Base-by-base conservation (phyloP, 2,797 vertebrate species). In the Platyrinchus mystaceus region DNA sequence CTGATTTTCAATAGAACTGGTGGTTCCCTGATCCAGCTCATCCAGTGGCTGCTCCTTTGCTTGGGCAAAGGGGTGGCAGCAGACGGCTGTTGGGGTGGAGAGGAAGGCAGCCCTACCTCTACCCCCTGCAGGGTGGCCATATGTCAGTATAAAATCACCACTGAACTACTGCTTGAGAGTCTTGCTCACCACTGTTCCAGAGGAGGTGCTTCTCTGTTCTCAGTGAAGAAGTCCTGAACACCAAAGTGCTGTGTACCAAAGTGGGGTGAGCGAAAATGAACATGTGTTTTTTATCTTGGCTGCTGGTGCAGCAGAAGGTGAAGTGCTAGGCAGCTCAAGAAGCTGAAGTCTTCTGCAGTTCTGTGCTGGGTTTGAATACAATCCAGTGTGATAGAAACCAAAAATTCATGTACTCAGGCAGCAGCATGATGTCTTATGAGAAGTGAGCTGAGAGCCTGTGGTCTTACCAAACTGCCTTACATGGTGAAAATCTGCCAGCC, bases 351-450 rank as follows among this genome's bases (percentile, higher is more conserved):
- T 71, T 60, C 46, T 86, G 22, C 27, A 36, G 30, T 58, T 62
- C 30, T 79, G 11, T 6, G 0, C 66, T 86, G 78, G 43, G 14
- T 66, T 28, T 88, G n/a, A 86, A 36, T 91, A 34, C 3, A 7
- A 30, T 64, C 43, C 60, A 43, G 16, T 52, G 28, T 23, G 24
- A 30, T 19, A 50, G 50, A 59, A 70, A 52, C 21, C 17, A 43
- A 39, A 84, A 76, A 47, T 36, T 47, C 6, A 2, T 18, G 6
- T 37, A 26, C 70, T 91, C 77, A 84, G 26, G 63, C 17, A 60
- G 74, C 52, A 92, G 37, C 15, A 62, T 0, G 0, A 7, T 37
- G 13, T 78, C 55, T 59, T 76, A 28, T 0, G 9, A 37, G 59
- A 88, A 73, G n/a, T 59, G 67, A 94, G 37, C 53, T 76, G 77